Percentiles rank a stretch among this genome's conserved stretches.
Evolutionary conservation across 2,888 invertebrate species (phyloP).

Genomic region (Dryomyza anilis): DNA sequence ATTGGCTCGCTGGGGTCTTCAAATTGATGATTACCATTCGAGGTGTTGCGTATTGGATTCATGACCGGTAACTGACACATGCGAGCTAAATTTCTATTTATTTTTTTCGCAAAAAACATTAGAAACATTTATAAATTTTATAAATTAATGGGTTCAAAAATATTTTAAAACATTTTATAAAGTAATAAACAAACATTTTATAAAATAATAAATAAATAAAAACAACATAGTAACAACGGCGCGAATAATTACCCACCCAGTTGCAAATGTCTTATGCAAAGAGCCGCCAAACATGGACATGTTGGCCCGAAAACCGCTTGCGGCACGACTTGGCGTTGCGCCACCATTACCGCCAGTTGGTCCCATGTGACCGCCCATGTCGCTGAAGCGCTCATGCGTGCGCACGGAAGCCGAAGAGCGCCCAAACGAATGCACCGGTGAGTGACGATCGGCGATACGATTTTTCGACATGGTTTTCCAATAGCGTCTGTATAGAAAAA

Average conservation of each 20-base stretch:
- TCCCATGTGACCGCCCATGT: constrained; percentile 56
- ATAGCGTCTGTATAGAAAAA: constrained; percentile 67
- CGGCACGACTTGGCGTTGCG: constrained; percentile 50
- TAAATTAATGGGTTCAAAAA: no score
- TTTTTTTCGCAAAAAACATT: no score
- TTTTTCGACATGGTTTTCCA: constrained; percentile 80
- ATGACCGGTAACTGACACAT: constrained; percentile 63
- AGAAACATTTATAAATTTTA: background rate
- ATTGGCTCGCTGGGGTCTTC: constrained; percentile 93
- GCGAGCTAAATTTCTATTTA: constrained; percentile 60
- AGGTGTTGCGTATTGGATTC: constrained; percentile 63
- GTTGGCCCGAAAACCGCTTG: constrained; percentile 55
- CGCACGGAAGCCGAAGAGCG: constrained; percentile 62
- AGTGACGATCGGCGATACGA: constrained; percentile 63
- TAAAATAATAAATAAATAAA: background rate
- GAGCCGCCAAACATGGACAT: constrained; percentile 71
- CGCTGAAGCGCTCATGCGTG: constrained; percentile 61
- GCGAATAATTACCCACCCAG: constrained; percentile 62
- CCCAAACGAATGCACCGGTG: constrained; percentile 58
- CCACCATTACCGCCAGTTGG: constrained; percentile 42
- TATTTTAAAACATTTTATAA: no score
- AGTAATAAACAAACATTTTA: background rate
- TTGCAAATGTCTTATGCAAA: constrained; percentile 72
- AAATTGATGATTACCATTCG: constrained; percentile 64
- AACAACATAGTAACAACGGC: constrained; percentile 29